Conservation (phyloP, 2,888 invertebrate genomes). For the Leptinotarsa peninsularis region DNA sequence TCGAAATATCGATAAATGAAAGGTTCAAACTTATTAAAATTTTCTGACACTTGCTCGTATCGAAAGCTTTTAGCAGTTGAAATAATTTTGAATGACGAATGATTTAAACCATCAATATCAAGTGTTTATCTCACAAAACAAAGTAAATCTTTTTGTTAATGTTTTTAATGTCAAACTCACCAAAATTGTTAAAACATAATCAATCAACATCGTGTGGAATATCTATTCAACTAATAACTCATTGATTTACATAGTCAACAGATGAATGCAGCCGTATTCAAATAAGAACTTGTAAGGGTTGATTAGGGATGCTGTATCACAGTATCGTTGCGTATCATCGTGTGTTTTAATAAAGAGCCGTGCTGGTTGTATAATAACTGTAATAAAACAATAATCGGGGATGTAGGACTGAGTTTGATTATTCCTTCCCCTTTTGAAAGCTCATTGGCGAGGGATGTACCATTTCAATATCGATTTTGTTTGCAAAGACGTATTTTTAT, state of each 20-base stretch:
- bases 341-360: slow-evolving; percentile 58
- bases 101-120: no score
- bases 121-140: no score
- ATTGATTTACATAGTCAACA: background rate
- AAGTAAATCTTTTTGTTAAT: no score
- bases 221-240: background rate
- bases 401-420: slow-evolving; percentile 10
- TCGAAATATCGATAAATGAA: no score
- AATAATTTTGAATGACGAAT: no score
- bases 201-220: background rate
- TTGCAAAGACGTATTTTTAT: slow-evolving; percentile 5
- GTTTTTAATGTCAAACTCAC: no score
- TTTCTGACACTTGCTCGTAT: no score
- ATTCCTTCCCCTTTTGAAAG: slow-evolving; percentile 12
- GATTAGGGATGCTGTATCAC: slow-evolving; percentile 44
- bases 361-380: slow-evolving; percentile 55
- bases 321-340: slow-evolving; percentile 47
- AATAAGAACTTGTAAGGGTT: slow-evolving; percentile 46
- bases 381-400: slow-evolving; percentile 55
- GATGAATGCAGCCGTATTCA: slow-evolving; percentile 40
- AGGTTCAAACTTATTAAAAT: no score
- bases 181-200: no score
- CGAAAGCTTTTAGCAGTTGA: no score
- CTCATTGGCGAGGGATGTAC: background rate
- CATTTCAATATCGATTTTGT: slow-evolving; percentile 14